Percentiles rank a stretch among this genome's conserved stretches.
Conservation (phyloP, 2,797 vertebrate genomes). For the Hafferia zeledoni region DNA sequence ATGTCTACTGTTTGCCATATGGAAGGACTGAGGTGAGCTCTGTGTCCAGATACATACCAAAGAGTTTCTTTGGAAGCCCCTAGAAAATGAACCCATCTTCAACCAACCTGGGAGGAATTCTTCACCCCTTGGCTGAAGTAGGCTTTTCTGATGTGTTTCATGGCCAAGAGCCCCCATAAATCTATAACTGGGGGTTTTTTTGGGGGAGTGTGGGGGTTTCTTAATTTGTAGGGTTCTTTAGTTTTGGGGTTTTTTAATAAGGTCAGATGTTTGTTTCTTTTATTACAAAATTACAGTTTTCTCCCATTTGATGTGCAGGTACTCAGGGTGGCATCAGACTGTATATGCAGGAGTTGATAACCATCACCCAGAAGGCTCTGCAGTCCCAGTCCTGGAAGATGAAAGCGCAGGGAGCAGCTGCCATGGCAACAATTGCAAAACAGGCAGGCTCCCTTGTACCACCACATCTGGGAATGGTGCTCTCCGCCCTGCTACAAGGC, state of each 20-base stretch:
- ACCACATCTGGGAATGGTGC: slow-evolving; percentile 91
- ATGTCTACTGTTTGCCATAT: not conserved
- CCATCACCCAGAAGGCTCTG: slow-evolving; percentile 92
- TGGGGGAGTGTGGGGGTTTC: not conserved
- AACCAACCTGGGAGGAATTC: not conserved
- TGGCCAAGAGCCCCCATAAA: not conserved
- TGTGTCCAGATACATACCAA: not conserved
- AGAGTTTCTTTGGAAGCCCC: not conserved
- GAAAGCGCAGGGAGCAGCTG: slow-evolving; percentile 95
- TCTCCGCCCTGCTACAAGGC: slow-evolving; percentile 89
- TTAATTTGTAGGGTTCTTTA: not conserved
- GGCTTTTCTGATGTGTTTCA: not conserved
- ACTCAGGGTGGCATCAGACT: slow-evolving; percentile 95
- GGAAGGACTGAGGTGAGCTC: not conserved
- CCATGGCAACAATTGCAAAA: slow-evolving; percentile 95
- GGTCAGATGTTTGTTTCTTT: not conserved
- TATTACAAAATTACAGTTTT: not conserved
- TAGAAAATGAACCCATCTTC: not conserved
- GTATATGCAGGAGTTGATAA: slow-evolving; percentile 94
- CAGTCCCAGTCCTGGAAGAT: slow-evolving; percentile 99
- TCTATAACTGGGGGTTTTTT: not conserved
- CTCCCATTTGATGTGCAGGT: slow-evolving; percentile 75
- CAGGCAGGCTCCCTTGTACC: slow-evolving; percentile 91
- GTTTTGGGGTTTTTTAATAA: not conserved
- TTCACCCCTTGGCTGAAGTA: not conserved